phyloP scores from a whole-genome alignment of 2,113 vertebrate species.

The Ptilorrhoa leucosticta region DNA sequence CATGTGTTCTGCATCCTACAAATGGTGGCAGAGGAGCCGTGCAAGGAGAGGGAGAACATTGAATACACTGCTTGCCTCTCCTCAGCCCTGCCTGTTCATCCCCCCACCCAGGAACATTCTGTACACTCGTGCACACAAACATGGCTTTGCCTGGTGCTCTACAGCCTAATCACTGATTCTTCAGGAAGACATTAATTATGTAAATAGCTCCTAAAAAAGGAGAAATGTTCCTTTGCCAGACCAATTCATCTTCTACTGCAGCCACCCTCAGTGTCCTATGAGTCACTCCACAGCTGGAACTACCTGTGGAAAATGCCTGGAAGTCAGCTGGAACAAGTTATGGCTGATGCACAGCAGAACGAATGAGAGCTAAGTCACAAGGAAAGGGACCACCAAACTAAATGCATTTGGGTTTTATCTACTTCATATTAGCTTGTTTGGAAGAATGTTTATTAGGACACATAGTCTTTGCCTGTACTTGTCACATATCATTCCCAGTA shows the following conservation, averaged over 20 bases:
- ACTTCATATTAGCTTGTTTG: background rate
- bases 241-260: background rate
- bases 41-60: background rate
- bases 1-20: background rate
- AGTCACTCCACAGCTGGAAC: background rate
- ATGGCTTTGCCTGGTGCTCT: background rate
- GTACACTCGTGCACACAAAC: background rate
- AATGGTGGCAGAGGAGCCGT: background rate
- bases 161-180: background rate
- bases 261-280: background rate
- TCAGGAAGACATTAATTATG: background rate
- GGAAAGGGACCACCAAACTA: background rate
- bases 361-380: background rate
- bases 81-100: background rate
- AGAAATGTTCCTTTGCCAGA: background rate
- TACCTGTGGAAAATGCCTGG: background rate
- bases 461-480: background rate
- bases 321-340: background rate
- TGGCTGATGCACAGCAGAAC: background rate
- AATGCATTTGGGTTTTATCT: background rate
- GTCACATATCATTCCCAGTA: background rate
- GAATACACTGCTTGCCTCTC: background rate
- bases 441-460: background rate
- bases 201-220: background rate
- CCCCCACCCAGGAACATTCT: background rate